A percentile compares a stretch with the other conserved stretches of the same genome.
These are phyloP conservation scores for Pseudobourletiella spinata DNA, from an alignment of 1,140 invertebrate genomes.

Conservation along the genomic window DNA sequence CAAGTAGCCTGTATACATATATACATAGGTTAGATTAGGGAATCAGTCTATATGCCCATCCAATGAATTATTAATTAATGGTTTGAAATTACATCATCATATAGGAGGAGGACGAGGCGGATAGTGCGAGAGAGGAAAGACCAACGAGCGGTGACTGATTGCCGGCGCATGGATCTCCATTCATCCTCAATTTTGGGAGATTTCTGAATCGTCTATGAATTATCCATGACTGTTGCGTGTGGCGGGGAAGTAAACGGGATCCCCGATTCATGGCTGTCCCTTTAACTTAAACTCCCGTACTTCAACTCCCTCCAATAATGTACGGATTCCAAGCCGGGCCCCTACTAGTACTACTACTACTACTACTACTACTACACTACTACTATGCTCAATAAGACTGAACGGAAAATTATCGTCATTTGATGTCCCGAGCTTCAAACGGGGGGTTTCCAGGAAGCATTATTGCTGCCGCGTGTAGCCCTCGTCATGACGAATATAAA, in stretches of 20 bases:
- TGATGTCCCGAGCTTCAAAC: too few relatives aligned
- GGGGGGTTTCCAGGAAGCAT: too few relatives aligned
- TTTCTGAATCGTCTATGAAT: constrained; percentile 25
- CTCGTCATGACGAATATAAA: too few relatives aligned
- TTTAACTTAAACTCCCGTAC: background rate
- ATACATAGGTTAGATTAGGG: too few relatives aligned
- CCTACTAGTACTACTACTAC: too few relatives aligned
- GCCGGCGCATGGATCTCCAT: constrained; percentile 8
- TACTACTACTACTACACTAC: too few relatives aligned
- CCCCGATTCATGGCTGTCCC: constrained; percentile 24
- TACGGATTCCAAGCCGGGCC: too few relatives aligned
- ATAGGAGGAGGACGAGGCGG: background rate
- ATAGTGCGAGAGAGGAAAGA: constrained; percentile 1
- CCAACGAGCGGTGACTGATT: constrained; percentile 23
- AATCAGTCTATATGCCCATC: constrained; percentile 5
- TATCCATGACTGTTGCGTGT: constrained; percentile 34
- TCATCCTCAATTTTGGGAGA: constrained; percentile 16
- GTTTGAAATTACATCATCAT: constrained; percentile 28
- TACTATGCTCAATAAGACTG: too few relatives aligned
- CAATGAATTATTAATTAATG: constrained; percentile 33
- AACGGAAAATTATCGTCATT: too few relatives aligned
- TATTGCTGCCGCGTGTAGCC: too few relatives aligned
- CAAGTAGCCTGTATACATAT: too few relatives aligned
- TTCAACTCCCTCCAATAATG: background rate
- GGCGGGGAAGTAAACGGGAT: constrained; percentile 26